A percentile compares a stretch with the other conserved stretches of the same genome.
Conservation (phyloP, 2,113 vertebrate species). For the Origma solitaria region DNA sequence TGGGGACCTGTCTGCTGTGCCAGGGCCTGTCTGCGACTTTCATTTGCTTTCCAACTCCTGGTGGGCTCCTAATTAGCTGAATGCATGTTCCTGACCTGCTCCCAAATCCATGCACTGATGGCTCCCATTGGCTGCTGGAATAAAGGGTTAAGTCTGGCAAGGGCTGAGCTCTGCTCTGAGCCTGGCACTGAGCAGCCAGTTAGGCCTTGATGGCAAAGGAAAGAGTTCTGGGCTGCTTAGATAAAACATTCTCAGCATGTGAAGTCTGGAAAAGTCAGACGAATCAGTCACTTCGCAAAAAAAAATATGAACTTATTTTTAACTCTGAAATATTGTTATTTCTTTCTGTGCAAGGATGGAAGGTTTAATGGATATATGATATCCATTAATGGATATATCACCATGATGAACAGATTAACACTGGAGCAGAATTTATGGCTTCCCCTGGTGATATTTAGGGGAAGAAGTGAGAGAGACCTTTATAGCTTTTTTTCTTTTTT, state of each 20-base stretch:
- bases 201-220: background rate
- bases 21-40: background rate
- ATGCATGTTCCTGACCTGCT: background rate
- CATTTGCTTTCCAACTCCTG: background rate
- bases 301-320: background rate
- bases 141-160: background rate
- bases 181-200: background rate
- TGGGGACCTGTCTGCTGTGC: background rate
- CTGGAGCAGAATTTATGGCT: background rate
- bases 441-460: background rate
- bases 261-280: background rate
- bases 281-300: background rate
- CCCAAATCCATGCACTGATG: background rate
- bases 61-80: background rate
- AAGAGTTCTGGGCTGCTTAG: background rate
- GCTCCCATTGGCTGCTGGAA: background rate
- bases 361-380: conserved; percentile 2
- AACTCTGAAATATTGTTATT: background rate
- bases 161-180: background rate
- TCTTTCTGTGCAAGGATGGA: background rate
- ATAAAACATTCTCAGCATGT: background rate
- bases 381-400: background rate
- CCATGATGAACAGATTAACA: background rate
- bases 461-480: background rate
- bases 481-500: background rate